Percentiles rank a stretch among this genome's conserved stretches.
Conservation (phyloP, 2,888 invertebrate genomes). For the Hecatera dysodea region DNA sequence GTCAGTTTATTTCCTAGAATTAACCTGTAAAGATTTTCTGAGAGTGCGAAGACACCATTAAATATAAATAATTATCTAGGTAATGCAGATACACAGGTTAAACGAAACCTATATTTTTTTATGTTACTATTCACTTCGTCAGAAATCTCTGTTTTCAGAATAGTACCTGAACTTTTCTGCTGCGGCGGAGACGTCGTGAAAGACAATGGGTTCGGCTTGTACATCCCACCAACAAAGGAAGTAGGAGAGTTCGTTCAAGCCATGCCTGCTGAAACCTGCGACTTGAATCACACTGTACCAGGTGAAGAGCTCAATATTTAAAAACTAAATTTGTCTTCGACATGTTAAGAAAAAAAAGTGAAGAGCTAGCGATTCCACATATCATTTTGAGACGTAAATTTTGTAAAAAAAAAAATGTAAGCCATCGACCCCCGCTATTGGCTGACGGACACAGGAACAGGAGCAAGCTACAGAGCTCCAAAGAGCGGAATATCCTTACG, state of each 20-base stretch:
- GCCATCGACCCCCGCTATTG: too few relatives aligned
- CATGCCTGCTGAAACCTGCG: conserved; percentile 84
- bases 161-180: conserved; percentile 90
- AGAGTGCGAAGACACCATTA: neutral
- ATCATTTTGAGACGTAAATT: too few relatives aligned
- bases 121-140: neutral
- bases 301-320: conserved; percentile 68
- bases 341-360: neutral
- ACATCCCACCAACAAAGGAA: conserved; percentile 78
- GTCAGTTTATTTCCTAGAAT: conserved; percentile 62
- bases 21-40: neutral
- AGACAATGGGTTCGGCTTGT: conserved; percentile 90
- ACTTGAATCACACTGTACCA: conserved; percentile 87
- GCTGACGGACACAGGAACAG: too few relatives aligned
- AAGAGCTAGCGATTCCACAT: neutral
- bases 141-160: conserved; percentile 71
- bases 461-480: neutral
- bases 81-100: too few relatives aligned
- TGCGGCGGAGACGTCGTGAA: conserved; percentile 91
- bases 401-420: too few relatives aligned
- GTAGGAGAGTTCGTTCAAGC: conserved; percentile 74
- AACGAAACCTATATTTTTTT: too few relatives aligned
- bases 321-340: neutral
- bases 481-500: neutral
- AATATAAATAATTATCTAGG: too few relatives aligned